Conservation (phyloP, 2,113 vertebrate species). For the Elanus axillaris region DNA sequence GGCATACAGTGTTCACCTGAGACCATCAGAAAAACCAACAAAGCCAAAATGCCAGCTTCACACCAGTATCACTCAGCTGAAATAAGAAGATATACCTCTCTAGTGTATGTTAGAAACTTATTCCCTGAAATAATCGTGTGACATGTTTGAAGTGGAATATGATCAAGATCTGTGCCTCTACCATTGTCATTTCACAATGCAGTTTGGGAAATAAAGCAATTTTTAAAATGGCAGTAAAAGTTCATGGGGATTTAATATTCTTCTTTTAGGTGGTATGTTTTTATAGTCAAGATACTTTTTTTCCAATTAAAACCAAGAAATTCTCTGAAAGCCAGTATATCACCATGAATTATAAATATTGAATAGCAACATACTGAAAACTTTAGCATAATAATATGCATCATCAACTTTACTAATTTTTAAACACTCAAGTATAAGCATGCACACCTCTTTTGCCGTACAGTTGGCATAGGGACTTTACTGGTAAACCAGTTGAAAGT, state of each 20-base stretch:
- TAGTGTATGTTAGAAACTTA: background rate
- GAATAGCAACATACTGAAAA: background rate
- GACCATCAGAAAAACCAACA: background rate
- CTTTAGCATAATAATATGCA: background rate
- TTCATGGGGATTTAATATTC: background rate
- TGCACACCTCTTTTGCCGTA: background rate
- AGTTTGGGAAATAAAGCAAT: background rate
- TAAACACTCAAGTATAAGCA: background rate
- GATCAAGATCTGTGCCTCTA: background rate
- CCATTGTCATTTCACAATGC: background rate
- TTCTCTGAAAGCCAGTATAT: background rate
- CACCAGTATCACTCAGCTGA: rapidly evolving
- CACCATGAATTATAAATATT: background rate
- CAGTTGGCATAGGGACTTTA: background rate
- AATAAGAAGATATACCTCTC: background rate
- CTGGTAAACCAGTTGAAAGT: background rate
- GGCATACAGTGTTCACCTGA: background rate
- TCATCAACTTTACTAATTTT: background rate
- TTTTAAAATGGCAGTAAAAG: background rate
- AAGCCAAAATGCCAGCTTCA: background rate
- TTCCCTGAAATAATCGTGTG: background rate
- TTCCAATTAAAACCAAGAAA: background rate
- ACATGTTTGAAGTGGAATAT: background rate
- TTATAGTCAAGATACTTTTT: background rate
- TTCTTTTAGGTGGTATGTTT: background rate